phyloP scores from a whole-genome alignment of 2,888 invertebrate species.

The Aleiodes alternator region DNA sequence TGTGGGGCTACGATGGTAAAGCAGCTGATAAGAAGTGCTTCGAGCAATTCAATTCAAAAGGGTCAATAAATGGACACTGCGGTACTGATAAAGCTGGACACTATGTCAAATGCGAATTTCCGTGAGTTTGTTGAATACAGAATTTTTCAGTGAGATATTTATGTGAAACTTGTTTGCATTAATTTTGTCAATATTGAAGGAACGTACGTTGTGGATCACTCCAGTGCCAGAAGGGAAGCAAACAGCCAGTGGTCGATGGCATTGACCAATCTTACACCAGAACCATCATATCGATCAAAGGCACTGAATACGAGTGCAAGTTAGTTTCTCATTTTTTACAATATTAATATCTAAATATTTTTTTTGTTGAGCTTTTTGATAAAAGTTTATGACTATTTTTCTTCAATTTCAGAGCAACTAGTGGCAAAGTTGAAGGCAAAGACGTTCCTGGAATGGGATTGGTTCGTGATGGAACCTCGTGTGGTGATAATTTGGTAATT shows the following conservation, averaged over 20 bases:
- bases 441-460: conserved; percentile 89
- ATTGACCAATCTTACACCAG: conserved; percentile 90
- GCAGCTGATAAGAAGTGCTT: conserved; percentile 93
- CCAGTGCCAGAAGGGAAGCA: conserved; percentile 93
- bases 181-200: conserved; percentile 75
- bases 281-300: conserved; percentile 92
- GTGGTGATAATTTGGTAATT: conserved; percentile 88
- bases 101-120: conserved; percentile 90
- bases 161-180: not conserved
- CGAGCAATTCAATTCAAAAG: conserved; percentile 96
- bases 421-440: conserved; percentile 81
- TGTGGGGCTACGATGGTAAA: conserved; percentile 93
- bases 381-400: not conserved
- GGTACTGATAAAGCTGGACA: conserved; percentile 86
- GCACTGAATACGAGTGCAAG: conserved; percentile 97
- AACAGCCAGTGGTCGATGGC: conserved; percentile 87
- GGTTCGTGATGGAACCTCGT: conserved; percentile 95
- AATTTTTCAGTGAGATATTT: no score
- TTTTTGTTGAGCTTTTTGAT: not conserved
- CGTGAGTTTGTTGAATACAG: conserved; percentile 79
- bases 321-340: conserved; percentile 78
- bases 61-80: conserved; percentile 96
- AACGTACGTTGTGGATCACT: conserved; percentile 96
- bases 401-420: conserved; percentile 81
- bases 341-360: conserved; percentile 20